Evolutionary conservation across 2,797 vertebrate genomes (phyloP).

Genomic region (Sebastes hubbsi): DNA sequence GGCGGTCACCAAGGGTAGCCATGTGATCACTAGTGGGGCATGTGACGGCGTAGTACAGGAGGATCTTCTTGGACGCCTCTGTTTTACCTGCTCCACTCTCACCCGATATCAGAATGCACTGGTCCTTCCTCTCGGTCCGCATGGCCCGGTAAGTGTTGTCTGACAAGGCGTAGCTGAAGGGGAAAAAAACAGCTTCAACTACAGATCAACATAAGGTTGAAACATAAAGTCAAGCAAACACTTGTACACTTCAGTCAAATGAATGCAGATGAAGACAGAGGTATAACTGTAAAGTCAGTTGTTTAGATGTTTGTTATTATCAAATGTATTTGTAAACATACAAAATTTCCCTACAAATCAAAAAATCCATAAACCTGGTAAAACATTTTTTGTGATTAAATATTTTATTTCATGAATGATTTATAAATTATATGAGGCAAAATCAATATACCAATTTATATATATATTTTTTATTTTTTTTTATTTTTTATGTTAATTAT

Average conservation of each 20-base stretch:
- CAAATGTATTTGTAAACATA: background rate
- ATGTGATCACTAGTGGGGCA: constrained; percentile 76
- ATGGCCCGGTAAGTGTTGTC: constrained; percentile 96
- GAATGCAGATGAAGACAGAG: no score
- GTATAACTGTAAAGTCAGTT: background rate
- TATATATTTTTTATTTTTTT: no score
- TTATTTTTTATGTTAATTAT: background rate
- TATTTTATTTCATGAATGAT: background rate
- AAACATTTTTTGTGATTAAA: background rate
- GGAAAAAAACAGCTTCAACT: background rate
- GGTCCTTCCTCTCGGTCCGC: constrained; percentile 90
- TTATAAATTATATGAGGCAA: background rate
- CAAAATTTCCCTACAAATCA: background rate
- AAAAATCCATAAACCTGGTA: background rate
- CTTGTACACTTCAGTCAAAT: background rate
- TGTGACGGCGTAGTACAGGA: constrained; percentile 90
- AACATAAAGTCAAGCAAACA: background rate
- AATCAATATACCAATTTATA: background rate
- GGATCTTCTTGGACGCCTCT: constrained; percentile 95
- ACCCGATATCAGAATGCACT: constrained; percentile 86
- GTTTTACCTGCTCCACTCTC: constrained; percentile 97
- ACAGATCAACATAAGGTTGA: background rate
- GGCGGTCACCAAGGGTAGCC: constrained; percentile 82
- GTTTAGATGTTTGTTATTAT: background rate
- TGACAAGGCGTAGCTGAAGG: constrained; percentile 89